Evolutionary conservation across 2,888 invertebrate genomes (phyloP), one percentile per base, ranked within the genome.

Genomic region (Zhuqinia jingwanae): DNA sequence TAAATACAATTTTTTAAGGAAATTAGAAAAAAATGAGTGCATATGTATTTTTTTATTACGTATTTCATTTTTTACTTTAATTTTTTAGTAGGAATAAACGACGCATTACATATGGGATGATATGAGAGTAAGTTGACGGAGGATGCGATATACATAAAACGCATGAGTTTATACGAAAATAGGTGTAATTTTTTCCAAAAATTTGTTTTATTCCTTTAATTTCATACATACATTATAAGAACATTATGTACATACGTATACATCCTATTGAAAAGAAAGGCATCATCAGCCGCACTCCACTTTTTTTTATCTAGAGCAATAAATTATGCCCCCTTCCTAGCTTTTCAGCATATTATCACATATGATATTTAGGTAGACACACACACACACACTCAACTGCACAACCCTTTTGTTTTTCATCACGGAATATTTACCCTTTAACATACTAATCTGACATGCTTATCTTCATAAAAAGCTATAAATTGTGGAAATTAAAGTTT

Each of bases 401-500:
- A n/a, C n/a, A n/a, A n/a, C 15, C 78, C 78, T 47, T 78, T 84
- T 84, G 68, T 68, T 84, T 83, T 84, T 84, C 75, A 45, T 73
- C 50, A 77, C 11, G 0, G 15, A 68, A 47, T 70, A 22, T 84
- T 84, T 84, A 78, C 84, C 78, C 84, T 78, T 68, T 84, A 27
- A 84, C 65, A 58, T 47, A 30, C 47, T 78, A 84, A 84, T 84
- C 84, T 84, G 84, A 78, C 84, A 78, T 77, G 77, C 84, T 84
- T 77, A 84, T 84, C 84, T 84, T 84, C 78, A 84, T 84, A 84
- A 84, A 77, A 70, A 47, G 70, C 84, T 56, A 84, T 84, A 84
- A 84, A 84, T 84, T 84, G 84, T 84, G 30, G 70, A 84, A 84
- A 84, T 84, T 84, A 84, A 84, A 84, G 58, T 84, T 84, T 84